phyloP scores from a whole-genome alignment of 2,888 invertebrate genomes.

The Globia sparganii region DNA sequence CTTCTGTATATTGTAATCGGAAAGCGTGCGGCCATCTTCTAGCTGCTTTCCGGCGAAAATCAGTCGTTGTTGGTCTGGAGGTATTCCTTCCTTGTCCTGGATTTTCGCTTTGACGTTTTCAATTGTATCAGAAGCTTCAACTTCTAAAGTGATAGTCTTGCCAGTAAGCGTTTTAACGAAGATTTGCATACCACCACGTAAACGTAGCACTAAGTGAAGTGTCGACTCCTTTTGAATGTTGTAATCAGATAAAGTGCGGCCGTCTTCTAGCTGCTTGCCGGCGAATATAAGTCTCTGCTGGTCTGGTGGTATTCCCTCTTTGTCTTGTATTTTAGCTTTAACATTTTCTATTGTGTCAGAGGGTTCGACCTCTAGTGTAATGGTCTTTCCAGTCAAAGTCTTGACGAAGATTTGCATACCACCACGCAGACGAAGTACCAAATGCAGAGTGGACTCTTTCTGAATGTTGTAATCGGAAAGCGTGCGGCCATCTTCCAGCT shows the following conservation, averaged over 20 bases:
- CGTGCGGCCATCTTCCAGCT: slow-evolving; percentile 58
- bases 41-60: slow-evolving; percentile 72
- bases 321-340: slow-evolving; percentile 71
- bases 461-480: slow-evolving; percentile 61
- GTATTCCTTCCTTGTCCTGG: slow-evolving; percentile 72
- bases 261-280: slow-evolving; percentile 71
- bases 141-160: slow-evolving; percentile 69
- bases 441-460: slow-evolving; percentile 67
- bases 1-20: slow-evolving; percentile 72
- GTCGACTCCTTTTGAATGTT: slow-evolving; percentile 72
- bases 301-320: slow-evolving; percentile 71
- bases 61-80: slow-evolving; percentile 70
- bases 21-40: slow-evolving; percentile 69
- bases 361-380: slow-evolving; percentile 69
- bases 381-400: slow-evolving; percentile 70
- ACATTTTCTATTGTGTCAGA: slow-evolving; percentile 73
- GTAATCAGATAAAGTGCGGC: slow-evolving; percentile 69
- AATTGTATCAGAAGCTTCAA: slow-evolving; percentile 70
- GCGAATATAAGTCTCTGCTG: slow-evolving; percentile 72
- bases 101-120: slow-evolving; percentile 72
- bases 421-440: slow-evolving; percentile 68
- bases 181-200: slow-evolving; percentile 72
- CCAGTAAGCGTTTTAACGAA: slow-evolving; percentile 70
- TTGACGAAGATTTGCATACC: slow-evolving; percentile 74
- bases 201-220: slow-evolving; percentile 65